Percentiles rank a stretch among this genome's conserved stretches.
Conservation (phyloP, 2,113 vertebrate genomes). For the Polyodon spathula region DNA sequence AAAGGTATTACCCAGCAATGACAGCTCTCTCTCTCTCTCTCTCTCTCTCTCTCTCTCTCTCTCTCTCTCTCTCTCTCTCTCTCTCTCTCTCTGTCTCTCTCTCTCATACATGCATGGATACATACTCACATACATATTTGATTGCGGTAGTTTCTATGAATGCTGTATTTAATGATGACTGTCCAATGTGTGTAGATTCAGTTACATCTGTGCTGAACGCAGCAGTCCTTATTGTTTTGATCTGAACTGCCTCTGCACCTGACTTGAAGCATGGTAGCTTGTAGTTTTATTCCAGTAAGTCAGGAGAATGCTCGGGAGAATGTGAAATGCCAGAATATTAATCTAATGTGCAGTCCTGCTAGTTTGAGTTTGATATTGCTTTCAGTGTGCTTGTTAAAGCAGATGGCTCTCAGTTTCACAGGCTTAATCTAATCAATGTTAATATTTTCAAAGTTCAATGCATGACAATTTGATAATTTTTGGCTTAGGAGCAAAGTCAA, state of each 20-base stretch:
- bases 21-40: too few species aligned
- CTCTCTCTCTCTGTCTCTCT: too few species aligned
- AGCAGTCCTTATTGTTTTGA: not conserved
- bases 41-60: too few species aligned
- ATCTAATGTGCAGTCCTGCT: constrained; percentile 5
- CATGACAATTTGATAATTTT: constrained; percentile 47
- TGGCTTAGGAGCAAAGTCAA: constrained; percentile 21
- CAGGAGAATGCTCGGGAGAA: not conserved
- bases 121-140: too few species aligned
- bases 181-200: too few species aligned
- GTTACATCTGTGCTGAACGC: not conserved
- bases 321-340: not conserved
- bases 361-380: constrained; percentile 31
- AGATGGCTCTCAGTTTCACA: constrained; percentile 27
- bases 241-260: not conserved
- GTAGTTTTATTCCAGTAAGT: not conserved
- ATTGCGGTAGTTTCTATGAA: too few species aligned
- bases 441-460: constrained; percentile 42
- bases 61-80: too few species aligned
- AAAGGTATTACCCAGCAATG: too few species aligned
- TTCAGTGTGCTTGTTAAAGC: constrained; percentile 34
- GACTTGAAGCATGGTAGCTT: not conserved
- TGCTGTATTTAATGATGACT: too few species aligned
- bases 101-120: too few species aligned
- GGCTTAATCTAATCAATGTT: constrained; percentile 39